Percentiles rank a stretch among this genome's conserved stretches.
phyloP scores from a whole-genome alignment of 2,797 vertebrate species.

The Phyllotis vaccarum region DNA sequence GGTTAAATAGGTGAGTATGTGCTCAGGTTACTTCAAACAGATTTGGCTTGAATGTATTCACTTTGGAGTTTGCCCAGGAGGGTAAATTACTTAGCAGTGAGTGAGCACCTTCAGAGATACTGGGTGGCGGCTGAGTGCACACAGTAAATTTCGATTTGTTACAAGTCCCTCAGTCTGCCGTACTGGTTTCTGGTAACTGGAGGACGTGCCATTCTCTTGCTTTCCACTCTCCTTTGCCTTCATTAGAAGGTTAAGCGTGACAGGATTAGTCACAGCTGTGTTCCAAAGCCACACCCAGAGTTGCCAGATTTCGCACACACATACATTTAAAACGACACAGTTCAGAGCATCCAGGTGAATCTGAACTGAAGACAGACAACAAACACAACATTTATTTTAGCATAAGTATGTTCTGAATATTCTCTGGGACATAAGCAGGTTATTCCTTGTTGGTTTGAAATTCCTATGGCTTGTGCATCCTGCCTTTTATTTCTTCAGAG shows the following conservation, averaged over 20 bases:
- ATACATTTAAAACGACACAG: not conserved
- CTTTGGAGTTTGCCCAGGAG: not conserved
- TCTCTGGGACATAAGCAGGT: not conserved
- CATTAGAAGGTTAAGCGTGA: fast-evolving
- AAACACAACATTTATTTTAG: not conserved
- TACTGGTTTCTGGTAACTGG: fast-evolving
- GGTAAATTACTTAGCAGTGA: not conserved
- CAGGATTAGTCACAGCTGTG: no score
- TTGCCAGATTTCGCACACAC: not conserved
- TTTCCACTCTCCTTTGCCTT: fast-evolving
- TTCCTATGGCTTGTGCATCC: not conserved
- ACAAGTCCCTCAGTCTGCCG: not conserved
- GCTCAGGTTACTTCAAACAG: not conserved
- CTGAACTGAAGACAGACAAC: not conserved
- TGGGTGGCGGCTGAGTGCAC: fast-evolving
- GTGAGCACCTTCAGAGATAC: not conserved
- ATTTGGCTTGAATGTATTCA: not conserved
- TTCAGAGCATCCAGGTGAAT: not conserved
- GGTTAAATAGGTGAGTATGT: not conserved
- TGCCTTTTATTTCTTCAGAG: not conserved
- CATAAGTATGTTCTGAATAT: not conserved
- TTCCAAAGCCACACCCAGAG: not conserved
- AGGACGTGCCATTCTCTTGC: fast-evolving
- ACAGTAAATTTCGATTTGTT: not conserved
- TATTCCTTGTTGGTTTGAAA: not conserved